Percentiles rank a stretch among this genome's conserved stretches.
Evolutionary conservation across 2,797 vertebrate genomes (phyloP).

Genomic region (Salmo trutta): DNA sequence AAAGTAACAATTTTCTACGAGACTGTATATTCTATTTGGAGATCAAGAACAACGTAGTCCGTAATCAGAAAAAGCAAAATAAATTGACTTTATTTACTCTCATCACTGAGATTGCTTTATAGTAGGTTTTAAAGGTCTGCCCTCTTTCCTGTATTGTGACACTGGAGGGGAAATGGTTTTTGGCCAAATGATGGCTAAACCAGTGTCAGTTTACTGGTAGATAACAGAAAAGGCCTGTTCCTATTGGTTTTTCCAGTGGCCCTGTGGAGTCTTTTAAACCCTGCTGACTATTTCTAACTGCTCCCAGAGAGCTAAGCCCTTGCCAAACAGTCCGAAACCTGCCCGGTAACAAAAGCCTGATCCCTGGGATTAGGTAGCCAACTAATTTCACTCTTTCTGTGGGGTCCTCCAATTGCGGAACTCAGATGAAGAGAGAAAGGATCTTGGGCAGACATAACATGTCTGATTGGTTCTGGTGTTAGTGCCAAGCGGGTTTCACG

Average conservation of each 20-base stretch:
- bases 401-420: conserved; percentile 79
- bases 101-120: conserved; percentile 41
- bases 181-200: conserved; percentile 66
- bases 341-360: conserved; percentile 78
- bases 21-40: background rate
- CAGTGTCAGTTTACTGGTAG: conserved; percentile 75
- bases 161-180: conserved; percentile 40
- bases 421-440: conserved; percentile 58
- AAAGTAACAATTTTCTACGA: background rate
- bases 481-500: conserved; percentile 4
- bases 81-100: no score
- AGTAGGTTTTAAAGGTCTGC: conserved; percentile 54
- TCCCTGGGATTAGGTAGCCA: conserved; percentile 77
- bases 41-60: background rate
- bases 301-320: conserved; percentile 77
- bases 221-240: conserved; percentile 66
- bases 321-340: conserved; percentile 81
- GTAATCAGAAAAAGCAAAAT: no score
- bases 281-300: conserved; percentile 75
- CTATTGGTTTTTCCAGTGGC: conserved; percentile 72
- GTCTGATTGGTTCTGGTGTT: conserved; percentile 56
- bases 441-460: conserved; percentile 71
- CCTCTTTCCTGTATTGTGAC: conserved; percentile 61
- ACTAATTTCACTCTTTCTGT: conserved; percentile 83
- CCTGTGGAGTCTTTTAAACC: conserved; percentile 69